These are phyloP conservation scores for Remorina albescens DNA, from an alignment of 2,797 vertebrate genomes.

Conservation along the genomic window DNA sequence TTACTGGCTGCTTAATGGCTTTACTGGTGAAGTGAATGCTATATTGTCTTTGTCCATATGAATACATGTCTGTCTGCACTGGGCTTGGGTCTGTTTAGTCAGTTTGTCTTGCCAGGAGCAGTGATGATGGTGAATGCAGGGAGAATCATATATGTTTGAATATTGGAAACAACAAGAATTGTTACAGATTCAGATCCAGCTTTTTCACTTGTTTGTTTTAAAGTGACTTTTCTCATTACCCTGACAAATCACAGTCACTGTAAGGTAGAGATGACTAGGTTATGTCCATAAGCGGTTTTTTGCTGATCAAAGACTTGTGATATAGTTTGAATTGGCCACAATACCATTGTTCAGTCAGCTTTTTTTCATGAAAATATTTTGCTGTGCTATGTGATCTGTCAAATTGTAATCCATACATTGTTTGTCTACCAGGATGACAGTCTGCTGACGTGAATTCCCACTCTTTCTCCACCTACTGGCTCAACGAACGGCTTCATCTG, in stretches of 20 bases:
- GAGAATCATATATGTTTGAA: slow-evolving; percentile 17
- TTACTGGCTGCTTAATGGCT: slow-evolving; percentile 48
- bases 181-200: not conserved
- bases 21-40: slow-evolving; percentile 34
- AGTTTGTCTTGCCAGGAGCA: slow-evolving; percentile 19
- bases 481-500: slow-evolving; percentile 26
- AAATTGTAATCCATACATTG: slow-evolving; percentile 26
- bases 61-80: slow-evolving; percentile 1
- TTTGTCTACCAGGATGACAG: slow-evolving; percentile 44
- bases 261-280: not conserved
- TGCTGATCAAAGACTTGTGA: slow-evolving; percentile 4
- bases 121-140: slow-evolving; percentile 23
- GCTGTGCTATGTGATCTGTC: slow-evolving; percentile 26
- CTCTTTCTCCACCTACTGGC: not conserved
- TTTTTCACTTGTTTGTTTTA: not conserved
- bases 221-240: slow-evolving; percentile 1
- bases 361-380: slow-evolving; percentile 7
- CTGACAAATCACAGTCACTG: not conserved
- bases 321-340: not conserved
- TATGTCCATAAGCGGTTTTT: not conserved
- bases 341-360: not conserved
- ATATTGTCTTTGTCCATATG: slow-evolving; percentile 32
- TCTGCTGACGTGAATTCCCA: slow-evolving; percentile 45
- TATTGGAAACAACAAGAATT: not conserved
- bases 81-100: slow-evolving; percentile 5